These are phyloP conservation scores for Lepidocyrtinus sp. DNA, from an alignment of 2,888 invertebrate species.

Conservation along the genomic window DNA sequence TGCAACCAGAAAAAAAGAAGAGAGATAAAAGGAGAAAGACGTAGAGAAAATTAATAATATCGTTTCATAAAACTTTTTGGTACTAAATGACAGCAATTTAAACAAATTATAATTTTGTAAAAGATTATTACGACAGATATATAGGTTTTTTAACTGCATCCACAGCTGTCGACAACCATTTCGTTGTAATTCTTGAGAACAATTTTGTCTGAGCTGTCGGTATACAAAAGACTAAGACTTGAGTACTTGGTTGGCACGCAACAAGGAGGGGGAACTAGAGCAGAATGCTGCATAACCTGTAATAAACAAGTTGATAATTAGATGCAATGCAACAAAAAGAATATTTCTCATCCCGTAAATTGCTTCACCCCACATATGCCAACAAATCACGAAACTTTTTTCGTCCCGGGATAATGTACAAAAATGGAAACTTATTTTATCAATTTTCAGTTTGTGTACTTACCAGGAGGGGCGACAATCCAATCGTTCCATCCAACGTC, in stretches of 20 bases:
- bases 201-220: conserved; percentile 94
- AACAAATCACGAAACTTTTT: no score
- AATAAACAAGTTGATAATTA: conserved; percentile 22
- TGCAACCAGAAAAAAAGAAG: conserved; percentile 33
- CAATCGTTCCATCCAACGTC: conserved; percentile 99
- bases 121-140: conserved; percentile 25
- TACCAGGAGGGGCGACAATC: conserved; percentile 91
- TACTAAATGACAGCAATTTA: conserved; percentile 12
- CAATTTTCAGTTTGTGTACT: conserved; percentile 13
- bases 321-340: not conserved
- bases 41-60: conserved; percentile 4
- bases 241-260: conserved; percentile 97
- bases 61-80: not conserved
- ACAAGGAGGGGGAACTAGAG: conserved; percentile 93
- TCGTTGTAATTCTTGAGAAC: conserved; percentile 99
- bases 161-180: conserved; percentile 98
- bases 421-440: no score
- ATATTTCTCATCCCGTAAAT: not conserved
- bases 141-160: conserved; percentile 78
- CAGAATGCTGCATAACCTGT: conserved; percentile 94
- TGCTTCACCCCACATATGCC: not conserved
- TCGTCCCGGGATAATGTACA: no score
- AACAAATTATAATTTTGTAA: conserved; percentile 25
- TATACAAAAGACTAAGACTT: conserved; percentile 95
- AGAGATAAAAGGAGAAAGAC: conserved; percentile 15